Evolutionary conservation across 2,888 invertebrate species (phyloP).

Genomic region (Campopleginae sp.): DNA sequence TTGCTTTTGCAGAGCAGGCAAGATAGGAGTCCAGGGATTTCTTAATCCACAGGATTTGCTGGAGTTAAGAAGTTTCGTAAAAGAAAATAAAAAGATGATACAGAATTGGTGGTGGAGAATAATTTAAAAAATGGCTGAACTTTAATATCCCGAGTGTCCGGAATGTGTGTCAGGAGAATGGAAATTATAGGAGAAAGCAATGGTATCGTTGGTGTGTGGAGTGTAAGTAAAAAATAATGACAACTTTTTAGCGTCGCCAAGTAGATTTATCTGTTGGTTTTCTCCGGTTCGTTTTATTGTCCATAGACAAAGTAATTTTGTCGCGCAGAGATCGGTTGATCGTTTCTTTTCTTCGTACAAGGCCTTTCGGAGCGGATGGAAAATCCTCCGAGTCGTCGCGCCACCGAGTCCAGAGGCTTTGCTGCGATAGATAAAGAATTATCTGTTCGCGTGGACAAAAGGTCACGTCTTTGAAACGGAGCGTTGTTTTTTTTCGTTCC

Average conservation of each 20-base stretch:
- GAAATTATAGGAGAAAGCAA: not conserved
- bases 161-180: not conserved
- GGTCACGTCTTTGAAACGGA: constrained; percentile 60
- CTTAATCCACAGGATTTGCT: not conserved
- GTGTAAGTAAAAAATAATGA: constrained; percentile 4
- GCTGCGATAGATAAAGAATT: constrained; percentile 65
- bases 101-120: not conserved
- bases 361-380: constrained; percentile 41
- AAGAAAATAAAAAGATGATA: not conserved
- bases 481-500: constrained; percentile 20
- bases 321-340: not conserved
- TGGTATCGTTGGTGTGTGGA: not conserved
- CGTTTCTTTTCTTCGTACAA: constrained; percentile 5
- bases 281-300: constrained; percentile 17
- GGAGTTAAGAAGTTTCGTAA: not conserved
- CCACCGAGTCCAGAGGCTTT: constrained; percentile 32
- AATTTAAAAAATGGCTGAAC: constrained; percentile 15
- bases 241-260: not conserved
- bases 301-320: constrained; percentile 56
- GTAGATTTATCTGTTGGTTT: not conserved
- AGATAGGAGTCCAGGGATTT: constrained; percentile 2
- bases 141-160: not conserved
- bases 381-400: constrained; percentile 67
- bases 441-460: constrained; percentile 47
- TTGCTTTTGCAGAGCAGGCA: constrained; percentile 58